A percentile compares a stretch with the other conserved stretches of the same genome.
phyloP scores from a whole-genome alignment of 1,140 invertebrate species.

The Drosophila melanica region DNA sequence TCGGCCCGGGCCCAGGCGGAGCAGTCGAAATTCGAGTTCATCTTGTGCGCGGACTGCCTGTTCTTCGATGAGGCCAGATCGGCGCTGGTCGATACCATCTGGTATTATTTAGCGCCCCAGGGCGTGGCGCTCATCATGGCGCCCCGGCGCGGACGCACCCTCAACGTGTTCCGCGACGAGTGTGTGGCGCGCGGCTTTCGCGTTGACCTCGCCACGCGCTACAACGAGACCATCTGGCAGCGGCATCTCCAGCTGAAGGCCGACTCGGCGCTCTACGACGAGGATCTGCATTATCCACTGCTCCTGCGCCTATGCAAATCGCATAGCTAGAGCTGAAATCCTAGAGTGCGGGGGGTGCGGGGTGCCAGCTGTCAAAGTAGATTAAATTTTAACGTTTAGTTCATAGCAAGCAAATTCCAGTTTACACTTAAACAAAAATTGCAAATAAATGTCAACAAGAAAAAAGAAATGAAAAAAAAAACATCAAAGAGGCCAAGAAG shows the following conservation, averaged over 20 bases:
- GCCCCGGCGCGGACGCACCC: slow-evolving; percentile 89
- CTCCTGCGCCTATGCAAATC: slow-evolving; percentile 86
- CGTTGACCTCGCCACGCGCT: slow-evolving; percentile 86
- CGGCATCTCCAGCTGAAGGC: slow-evolving; percentile 86
- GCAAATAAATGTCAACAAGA: slow-evolving; percentile 8
- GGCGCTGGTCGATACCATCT: slow-evolving; percentile 89
- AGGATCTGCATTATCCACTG: slow-evolving; percentile 88
- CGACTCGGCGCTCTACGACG: slow-evolving; percentile 87
- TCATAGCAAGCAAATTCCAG: slow-evolving; percentile 77
- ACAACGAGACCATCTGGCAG: slow-evolving; percentile 88
- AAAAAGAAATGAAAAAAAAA: slow-evolving; percentile 19
- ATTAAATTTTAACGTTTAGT: slow-evolving; percentile 76
- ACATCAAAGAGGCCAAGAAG: slow-evolving; percentile 9
- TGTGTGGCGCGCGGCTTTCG: slow-evolving; percentile 86
- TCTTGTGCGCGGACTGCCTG: slow-evolving; percentile 92
- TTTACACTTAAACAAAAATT: slow-evolving; percentile 66
- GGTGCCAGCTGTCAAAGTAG: slow-evolving; percentile 30
- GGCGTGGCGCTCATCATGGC: slow-evolving; percentile 91
- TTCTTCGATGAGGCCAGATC: slow-evolving; percentile 92
- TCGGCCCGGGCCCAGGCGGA: slow-evolving; percentile 52
- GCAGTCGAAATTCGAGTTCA: slow-evolving; percentile 86
- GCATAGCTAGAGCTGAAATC: slow-evolving; percentile 57
- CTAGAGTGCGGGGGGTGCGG: background rate
- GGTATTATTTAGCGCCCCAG: slow-evolving; percentile 87
- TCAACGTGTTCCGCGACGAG: slow-evolving; percentile 88